phyloP scores from a whole-genome alignment of 2,113 vertebrate species.

The Vidua macroura region DNA sequence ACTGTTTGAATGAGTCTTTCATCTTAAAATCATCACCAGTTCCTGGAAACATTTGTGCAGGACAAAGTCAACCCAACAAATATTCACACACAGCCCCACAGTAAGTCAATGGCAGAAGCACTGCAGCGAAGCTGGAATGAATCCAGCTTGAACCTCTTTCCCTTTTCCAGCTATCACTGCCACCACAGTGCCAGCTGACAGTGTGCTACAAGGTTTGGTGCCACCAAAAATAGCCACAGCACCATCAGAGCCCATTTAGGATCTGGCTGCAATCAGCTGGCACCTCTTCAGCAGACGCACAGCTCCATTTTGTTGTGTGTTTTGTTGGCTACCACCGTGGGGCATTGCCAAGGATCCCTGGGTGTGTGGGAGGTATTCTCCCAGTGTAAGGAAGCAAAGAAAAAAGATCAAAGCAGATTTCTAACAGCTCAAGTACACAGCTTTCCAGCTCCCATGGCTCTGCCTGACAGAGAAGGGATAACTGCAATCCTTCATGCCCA shows the following conservation, averaged over 20 bases:
- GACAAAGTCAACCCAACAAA: not conserved
- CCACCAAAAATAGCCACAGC: not conserved
- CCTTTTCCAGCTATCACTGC: not conserved
- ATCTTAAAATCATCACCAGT: not conserved
- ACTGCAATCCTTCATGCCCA: not conserved
- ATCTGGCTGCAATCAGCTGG: not conserved
- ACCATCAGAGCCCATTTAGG: not conserved
- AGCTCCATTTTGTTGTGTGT: not conserved
- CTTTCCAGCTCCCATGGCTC: not conserved
- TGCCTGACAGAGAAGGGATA: not conserved
- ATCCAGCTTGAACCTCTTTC: not conserved
- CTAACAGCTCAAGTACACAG: not conserved
- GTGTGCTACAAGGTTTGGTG: not conserved
- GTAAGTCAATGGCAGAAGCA: not conserved
- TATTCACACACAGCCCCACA: not conserved
- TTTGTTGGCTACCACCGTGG: not conserved
- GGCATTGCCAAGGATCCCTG: not conserved
- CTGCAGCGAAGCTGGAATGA: not conserved
- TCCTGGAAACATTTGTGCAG: not conserved
- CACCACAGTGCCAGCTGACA: not conserved
- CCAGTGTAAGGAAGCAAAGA: not conserved
- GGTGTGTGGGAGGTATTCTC: not conserved
- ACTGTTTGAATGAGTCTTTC: not conserved
- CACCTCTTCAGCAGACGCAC: not conserved
- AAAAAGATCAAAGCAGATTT: not conserved